Evolutionary conservation across 1,140 invertebrate species (phyloP).

Genomic region (Pseudoatta argentina): DNA sequence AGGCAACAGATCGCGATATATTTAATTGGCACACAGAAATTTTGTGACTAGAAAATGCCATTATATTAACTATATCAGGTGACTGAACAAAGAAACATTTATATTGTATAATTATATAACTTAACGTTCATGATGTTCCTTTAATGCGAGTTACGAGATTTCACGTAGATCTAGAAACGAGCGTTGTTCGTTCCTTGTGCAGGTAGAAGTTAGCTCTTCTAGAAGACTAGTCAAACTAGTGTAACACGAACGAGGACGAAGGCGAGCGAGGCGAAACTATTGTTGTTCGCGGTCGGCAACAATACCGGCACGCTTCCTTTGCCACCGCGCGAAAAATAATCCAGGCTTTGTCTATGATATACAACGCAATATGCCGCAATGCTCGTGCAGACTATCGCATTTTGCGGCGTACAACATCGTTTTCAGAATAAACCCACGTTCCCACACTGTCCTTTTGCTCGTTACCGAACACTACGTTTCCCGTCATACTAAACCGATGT

Average conservation of each 20-base stretch:
- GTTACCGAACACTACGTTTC: background rate
- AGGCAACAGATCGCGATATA: background rate
- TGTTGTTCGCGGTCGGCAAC: conserved; percentile 70
- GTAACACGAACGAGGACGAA: conserved; percentile 76
- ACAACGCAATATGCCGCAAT: conserved; percentile 65
- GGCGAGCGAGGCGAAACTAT: conserved; percentile 69
- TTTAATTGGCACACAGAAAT: background rate
- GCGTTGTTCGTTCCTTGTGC: conserved; percentile 34
- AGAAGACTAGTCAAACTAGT: conserved; percentile 77
- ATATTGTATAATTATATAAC: conserved; percentile 2
- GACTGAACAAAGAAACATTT: background rate
- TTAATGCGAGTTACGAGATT: background rate
- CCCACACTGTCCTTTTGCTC: conserved; percentile 51
- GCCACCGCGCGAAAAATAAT: conserved; percentile 80
- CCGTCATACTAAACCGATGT: conserved; percentile 51
- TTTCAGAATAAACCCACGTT: conserved; percentile 44
- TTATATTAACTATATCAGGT: background rate
- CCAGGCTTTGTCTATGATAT: conserved; percentile 78
- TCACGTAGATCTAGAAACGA: conserved; percentile 11
- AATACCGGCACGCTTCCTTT: conserved; percentile 76
- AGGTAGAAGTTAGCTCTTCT: conserved; percentile 62
- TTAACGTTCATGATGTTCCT: background rate
- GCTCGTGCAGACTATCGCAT: conserved; percentile 62
- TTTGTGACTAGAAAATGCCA: background rate
- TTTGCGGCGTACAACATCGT: conserved; percentile 14